Conservation (phyloP, 2,113 vertebrate genomes). For the Etheostoma spectabile region DNA sequence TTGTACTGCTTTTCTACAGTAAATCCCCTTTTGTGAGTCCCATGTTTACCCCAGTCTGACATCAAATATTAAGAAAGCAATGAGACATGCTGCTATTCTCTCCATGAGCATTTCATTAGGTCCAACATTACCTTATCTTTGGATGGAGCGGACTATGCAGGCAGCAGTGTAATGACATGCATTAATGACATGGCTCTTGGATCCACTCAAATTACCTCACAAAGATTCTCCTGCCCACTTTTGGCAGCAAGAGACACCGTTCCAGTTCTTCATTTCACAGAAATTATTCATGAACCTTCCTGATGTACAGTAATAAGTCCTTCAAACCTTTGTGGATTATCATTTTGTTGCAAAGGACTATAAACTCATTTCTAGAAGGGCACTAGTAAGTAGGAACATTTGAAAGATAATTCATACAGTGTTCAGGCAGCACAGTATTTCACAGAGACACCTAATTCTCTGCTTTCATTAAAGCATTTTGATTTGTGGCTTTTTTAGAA, state of each 20-base stretch:
- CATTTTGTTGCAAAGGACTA: constrained; percentile 34
- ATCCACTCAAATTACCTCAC: neutral
- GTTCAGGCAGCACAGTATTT: neutral
- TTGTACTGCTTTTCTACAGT: too few relatives aligned
- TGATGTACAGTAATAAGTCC: constrained; percentile 59
- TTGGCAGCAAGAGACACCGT: too few relatives aligned
- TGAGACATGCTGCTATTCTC: neutral
- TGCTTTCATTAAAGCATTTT: neutral
- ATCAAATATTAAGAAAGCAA: too few relatives aligned
- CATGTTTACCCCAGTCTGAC: too few relatives aligned
- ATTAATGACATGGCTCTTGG: neutral
- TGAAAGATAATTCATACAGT: neutral
- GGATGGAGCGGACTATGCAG: neutral
- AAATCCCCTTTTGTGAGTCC: too few relatives aligned
- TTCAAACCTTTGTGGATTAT: constrained; percentile 22
- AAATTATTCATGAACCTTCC: constrained; percentile 66
- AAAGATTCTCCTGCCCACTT: neutral
- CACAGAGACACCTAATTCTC: neutral
- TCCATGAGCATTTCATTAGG: neutral
- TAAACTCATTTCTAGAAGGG: constrained; percentile 48
- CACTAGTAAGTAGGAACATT: neutral
- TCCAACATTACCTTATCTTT: neutral
- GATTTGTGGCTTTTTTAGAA: neutral
- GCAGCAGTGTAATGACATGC: neutral
- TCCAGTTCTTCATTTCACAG: constrained; percentile 34